phyloP scores from a whole-genome alignment of 2,113 vertebrate species.

The Capreolus pygargus region DNA sequence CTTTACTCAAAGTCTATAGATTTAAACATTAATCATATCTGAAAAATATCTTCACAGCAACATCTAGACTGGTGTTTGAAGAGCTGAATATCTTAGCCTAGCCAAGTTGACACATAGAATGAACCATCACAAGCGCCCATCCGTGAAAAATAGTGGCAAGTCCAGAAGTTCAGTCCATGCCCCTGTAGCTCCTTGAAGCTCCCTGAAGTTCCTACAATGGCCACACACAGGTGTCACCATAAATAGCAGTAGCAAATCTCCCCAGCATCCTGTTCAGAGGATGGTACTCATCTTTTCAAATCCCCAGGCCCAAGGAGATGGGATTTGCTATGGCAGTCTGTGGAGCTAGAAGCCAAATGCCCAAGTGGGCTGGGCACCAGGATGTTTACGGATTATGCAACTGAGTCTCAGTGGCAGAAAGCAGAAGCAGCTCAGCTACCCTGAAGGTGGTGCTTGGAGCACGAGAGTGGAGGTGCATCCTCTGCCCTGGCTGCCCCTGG shows the following conservation, averaged over 20 bases:
- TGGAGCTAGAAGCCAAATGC: not conserved
- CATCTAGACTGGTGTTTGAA: not conserved
- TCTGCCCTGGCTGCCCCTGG: not conserved
- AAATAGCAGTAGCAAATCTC: not conserved
- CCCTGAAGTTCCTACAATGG: not conserved
- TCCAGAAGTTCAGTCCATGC: not conserved
- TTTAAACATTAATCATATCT: not conserved
- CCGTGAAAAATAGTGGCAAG: not conserved
- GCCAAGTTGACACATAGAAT: not conserved
- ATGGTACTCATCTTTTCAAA: not conserved
- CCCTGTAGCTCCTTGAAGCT: not conserved
- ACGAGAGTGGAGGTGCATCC: fast-evolving
- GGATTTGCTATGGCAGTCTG: not conserved
- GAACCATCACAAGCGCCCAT: not conserved
- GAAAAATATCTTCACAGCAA: not conserved
- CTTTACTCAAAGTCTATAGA: not conserved
- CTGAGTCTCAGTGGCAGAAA: not conserved
- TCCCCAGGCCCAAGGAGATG: not conserved
- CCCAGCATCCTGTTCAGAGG: not conserved
- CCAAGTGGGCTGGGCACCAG: not conserved
- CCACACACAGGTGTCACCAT: not conserved
- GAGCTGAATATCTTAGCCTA: not conserved
- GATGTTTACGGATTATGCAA: not conserved
- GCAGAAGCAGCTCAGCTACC: not conserved
- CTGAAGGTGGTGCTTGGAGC: not conserved